phyloP scores from a whole-genome alignment of 2,797 vertebrate genomes.

The Lates japonicus region DNA sequence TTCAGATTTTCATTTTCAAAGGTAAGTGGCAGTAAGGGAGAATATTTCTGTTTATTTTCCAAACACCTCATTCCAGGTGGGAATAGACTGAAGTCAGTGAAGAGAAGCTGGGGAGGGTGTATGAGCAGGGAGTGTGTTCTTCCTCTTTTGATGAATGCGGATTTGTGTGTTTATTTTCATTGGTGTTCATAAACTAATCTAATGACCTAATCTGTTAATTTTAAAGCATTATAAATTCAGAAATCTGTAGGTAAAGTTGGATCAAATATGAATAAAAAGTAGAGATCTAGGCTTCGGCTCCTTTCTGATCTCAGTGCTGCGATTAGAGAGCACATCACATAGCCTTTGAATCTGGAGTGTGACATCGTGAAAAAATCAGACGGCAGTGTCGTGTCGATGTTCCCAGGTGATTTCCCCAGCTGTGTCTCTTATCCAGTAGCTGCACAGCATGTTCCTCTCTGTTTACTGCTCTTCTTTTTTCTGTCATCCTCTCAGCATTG shows the following conservation, averaged over 20 bases:
- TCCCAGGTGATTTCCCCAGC: constrained; percentile 76
- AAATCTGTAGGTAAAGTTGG: constrained; percentile 14
- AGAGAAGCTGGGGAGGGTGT: constrained; percentile 4
- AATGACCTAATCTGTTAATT: constrained; percentile 12
- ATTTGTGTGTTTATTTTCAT: neutral
- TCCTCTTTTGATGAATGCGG: constrained; percentile 1
- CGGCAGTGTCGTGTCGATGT: constrained; percentile 38
- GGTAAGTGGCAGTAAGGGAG: neutral
- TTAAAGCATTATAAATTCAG: neutral
- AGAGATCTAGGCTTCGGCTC: constrained; percentile 13
- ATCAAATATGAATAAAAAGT: constrained; percentile 43
- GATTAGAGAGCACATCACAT: constrained; percentile 51
- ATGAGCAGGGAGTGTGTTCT: neutral
- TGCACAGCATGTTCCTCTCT: constrained; percentile 60
- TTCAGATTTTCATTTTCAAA: constrained; percentile 21
- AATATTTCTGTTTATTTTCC: constrained; percentile 34
- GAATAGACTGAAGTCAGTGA: constrained; percentile 29
- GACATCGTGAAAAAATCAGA: constrained; percentile 46
- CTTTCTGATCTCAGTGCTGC: constrained; percentile 37
- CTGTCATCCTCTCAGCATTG: constrained; percentile 57
- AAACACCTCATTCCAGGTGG: constrained; percentile 38
- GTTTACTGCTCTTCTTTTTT: constrained; percentile 49
- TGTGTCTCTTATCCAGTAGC: constrained; percentile 64
- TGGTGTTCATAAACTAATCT: constrained; percentile 3
- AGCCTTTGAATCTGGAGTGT: constrained; percentile 62